phyloP scores from a whole-genome alignment of 1,140 invertebrate species.

The Galendromus occidentalis region DNA sequence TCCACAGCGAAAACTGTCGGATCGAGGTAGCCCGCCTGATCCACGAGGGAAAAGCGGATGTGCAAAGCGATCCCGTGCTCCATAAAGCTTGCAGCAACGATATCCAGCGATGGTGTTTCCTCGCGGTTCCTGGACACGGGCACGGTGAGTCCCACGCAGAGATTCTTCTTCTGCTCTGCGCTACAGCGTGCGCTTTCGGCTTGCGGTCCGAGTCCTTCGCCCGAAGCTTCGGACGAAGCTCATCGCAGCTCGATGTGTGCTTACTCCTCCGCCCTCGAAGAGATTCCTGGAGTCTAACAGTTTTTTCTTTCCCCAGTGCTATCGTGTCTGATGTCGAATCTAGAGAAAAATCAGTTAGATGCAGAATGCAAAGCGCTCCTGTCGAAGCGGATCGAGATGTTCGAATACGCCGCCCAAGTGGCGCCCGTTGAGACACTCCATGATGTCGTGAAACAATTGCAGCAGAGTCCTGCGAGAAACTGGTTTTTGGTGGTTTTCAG shows the following conservation, averaged over 20 bases:
- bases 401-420: slow-evolving; percentile 53
- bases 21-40: slow-evolving; percentile 51
- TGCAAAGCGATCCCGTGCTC: slow-evolving; percentile 37
- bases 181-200: no score
- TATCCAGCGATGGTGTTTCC: slow-evolving; percentile 58
- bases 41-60: slow-evolving; percentile 34
- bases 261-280: not conserved
- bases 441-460: slow-evolving; percentile 46
- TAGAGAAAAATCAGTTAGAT: slow-evolving; percentile 44
- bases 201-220: no score
- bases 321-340: slow-evolving; percentile 50
- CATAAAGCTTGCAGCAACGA: slow-evolving; percentile 33
- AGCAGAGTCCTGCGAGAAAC: slow-evolving; percentile 46
- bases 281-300: not conserved
- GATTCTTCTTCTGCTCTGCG: not conserved
- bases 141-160: slow-evolving; percentile 38
- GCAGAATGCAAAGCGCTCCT: slow-evolving; percentile 54
- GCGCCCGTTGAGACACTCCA: slow-evolving; percentile 42
- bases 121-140: slow-evolving; percentile 60
- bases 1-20: not conserved
- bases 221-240: no score
- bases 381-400: slow-evolving; percentile 62
- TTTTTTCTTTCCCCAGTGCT: slow-evolving; percentile 43
- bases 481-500: slow-evolving; percentile 52
- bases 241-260: no score